Percentiles rank a stretch among this genome's conserved stretches.
Conservation (phyloP, 2,113 vertebrate genomes). For the Dolichotis patagonum region DNA sequence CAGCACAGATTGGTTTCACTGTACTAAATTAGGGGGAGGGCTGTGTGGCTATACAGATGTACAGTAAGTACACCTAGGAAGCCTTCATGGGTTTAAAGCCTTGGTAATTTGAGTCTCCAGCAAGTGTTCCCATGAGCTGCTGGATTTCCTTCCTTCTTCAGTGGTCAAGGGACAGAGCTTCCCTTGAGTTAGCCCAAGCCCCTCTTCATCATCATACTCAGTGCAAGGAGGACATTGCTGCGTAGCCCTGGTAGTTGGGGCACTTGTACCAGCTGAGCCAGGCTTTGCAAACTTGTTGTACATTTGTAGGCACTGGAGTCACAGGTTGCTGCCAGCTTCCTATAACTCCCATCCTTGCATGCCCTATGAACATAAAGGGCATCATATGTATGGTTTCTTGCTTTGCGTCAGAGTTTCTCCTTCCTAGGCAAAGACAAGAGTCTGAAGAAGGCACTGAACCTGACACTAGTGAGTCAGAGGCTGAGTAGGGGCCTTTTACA, state of each 20-base stretch:
- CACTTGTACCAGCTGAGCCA: neutral
- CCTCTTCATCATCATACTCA: neutral
- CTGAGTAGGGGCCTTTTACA: constrained; percentile 89
- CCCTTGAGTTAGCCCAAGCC: neutral
- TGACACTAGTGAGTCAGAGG: constrained; percentile 91
- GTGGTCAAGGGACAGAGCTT: neutral
- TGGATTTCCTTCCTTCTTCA: neutral
- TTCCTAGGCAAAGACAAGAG: constrained; percentile 88
- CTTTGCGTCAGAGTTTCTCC: constrained; percentile 89
- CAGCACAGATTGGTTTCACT: neutral
- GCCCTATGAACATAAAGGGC: neutral
- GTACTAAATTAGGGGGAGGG: constrained; percentile 1
- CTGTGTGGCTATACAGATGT: neutral
- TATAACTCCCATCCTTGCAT: neutral
- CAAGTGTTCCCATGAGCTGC: neutral
- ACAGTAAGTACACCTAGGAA: neutral
- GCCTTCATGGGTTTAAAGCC: neutral
- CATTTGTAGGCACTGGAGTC: neutral
- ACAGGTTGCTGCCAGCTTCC: neutral
- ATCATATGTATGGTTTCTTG: rapidly evolving
- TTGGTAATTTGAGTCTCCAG: neutral
- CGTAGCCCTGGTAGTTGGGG: neutral
- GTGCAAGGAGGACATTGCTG: neutral
- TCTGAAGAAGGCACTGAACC: constrained; percentile 90
- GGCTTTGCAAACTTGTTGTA: neutral